Evolutionary conservation across 2,113 vertebrate species (phyloP).

Genomic region (Elanus axillaris): DNA sequence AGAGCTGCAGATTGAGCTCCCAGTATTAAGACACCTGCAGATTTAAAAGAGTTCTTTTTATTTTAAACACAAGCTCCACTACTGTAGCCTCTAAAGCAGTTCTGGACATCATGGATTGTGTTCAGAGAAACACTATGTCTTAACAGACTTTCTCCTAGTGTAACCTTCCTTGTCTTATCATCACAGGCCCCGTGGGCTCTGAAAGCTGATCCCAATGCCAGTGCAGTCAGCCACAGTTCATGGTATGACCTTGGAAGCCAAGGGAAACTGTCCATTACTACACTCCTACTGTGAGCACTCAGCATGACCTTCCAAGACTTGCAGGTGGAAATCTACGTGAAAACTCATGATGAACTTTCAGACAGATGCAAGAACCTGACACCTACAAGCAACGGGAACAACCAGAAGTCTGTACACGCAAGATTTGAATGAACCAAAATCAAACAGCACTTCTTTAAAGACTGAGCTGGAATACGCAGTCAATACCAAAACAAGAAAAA

Average conservation of each 20-base stretch:
- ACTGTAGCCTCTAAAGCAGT: background rate
- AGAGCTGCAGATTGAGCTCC: background rate
- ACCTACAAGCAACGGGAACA: background rate
- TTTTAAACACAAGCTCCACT: background rate
- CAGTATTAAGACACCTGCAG: background rate
- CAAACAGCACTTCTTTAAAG: background rate
- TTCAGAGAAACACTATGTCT: background rate
- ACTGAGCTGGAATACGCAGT: background rate
- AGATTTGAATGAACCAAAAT: background rate
- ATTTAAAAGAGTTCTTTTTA: background rate
- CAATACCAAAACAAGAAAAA: background rate
- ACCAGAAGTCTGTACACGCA: background rate
- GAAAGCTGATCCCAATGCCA: background rate
- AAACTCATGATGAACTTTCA: background rate
- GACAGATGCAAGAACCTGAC: background rate
- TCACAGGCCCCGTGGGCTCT: background rate
- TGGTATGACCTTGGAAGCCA: background rate
- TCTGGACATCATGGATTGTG: background rate
- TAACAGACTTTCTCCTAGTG: background rate
- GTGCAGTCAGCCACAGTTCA: background rate
- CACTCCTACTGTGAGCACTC: background rate
- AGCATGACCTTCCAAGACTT: background rate
- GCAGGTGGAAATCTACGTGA: background rate
- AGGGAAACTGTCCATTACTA: background rate
- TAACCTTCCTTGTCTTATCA: background rate